Base-by-base conservation (phyloP, 1,140 invertebrate species). In the Tribolium castaneum region DNA sequence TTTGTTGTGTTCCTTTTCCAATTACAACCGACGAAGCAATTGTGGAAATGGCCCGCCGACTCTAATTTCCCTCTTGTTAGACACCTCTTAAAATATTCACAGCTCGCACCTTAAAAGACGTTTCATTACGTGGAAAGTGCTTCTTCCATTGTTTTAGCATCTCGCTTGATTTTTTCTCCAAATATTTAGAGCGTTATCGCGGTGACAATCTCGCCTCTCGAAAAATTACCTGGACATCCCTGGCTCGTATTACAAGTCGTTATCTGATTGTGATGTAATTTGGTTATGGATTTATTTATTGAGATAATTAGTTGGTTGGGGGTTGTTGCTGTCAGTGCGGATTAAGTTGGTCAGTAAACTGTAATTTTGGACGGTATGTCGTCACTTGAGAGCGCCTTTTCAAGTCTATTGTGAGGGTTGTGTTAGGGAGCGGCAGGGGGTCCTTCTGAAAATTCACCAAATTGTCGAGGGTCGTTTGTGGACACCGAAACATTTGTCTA, bases 401-500 rank as follows among this genome's bases (percentile, higher is more conserved):
- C 39, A 45, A 45, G 39, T 52, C 13, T 16, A 52, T 52, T 52
- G 51, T 52, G 6, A 13, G 6, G 6, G 13, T 7, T n/a, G 6
- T 52, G n/a, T 52, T 52, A 14, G 51, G 16, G 51, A 7, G 16
- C 51, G 13, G 51, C 13, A 14, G 51, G 51, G 51, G 51, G 51
- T 52, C 51, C 13, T 52, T 52, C 51, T 19, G 13, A 52, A 52
- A 52, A 52, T 52, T 52, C 51, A 52, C 51, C 13, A 52, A 52
- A 52, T 52, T 52, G 13, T 52, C 13, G 13, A 14, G 12, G 51
- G 51, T 52, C 51, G 51, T 52, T 14, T 52, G 16, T 16, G 51
- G 51, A 52, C 51, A 52, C 51, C 51, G 51, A 52, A 52, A 52
- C 51, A 52, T 52, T 52, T 52, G 51, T 52, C 39, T 14, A 52